Evolutionary conservation across 2,113 vertebrate species (phyloP).

Genomic region (Mystacornis crossleyi): DNA sequence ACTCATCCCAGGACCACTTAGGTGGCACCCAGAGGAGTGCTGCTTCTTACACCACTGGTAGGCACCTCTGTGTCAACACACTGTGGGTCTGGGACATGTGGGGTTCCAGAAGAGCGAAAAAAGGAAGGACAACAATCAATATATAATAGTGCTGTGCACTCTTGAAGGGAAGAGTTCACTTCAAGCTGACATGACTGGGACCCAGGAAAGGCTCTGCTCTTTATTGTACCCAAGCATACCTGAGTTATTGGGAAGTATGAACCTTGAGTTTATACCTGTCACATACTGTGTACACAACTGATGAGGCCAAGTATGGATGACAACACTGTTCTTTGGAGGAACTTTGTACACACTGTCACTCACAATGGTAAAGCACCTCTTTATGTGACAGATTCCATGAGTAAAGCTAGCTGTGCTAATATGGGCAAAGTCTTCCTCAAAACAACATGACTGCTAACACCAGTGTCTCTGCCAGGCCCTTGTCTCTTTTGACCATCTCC

Average conservation of each 20-base stretch:
- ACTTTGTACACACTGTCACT: not conserved
- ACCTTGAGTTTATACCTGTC: not conserved
- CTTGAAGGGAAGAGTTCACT: not conserved
- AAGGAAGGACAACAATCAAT: not conserved
- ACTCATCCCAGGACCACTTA: not conserved
- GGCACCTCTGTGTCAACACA: not conserved
- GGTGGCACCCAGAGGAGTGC: not conserved
- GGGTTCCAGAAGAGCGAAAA: not conserved
- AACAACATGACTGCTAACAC: not conserved
- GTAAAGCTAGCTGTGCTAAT: not conserved
- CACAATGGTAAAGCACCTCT: not conserved
- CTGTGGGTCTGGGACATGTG: not conserved
- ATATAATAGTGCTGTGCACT: not conserved
- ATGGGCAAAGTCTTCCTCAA: not conserved
- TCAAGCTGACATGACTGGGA: not conserved
- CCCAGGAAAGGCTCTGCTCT: not conserved
- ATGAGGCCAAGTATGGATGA: not conserved
- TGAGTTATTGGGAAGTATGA: not conserved
- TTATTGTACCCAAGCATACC: not conserved
- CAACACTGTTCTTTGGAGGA: not conserved
- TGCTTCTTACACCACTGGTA: not conserved
- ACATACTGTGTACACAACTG: not conserved
- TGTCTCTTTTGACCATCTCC: not conserved
- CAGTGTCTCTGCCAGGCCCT: not conserved
- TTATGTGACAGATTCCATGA: not conserved